phyloP scores from a whole-genome alignment of 1,140 invertebrate species.

The Spodoptera litura region DNA sequence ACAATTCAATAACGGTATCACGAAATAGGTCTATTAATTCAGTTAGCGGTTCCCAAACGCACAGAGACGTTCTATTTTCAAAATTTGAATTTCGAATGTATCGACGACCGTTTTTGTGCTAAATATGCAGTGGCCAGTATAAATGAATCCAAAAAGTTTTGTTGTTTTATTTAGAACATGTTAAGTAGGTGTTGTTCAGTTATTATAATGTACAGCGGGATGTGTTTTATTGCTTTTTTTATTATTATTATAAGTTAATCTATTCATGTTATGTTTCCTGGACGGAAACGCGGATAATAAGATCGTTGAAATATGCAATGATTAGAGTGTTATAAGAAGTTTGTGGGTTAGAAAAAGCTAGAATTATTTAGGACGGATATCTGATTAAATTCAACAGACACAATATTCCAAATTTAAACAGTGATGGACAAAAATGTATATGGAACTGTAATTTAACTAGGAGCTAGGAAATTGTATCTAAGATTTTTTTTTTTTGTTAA shows the following conservation, averaged over 20 bases:
- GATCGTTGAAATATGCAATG: no score
- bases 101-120: conserved; percentile 73
- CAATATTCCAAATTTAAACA: no score
- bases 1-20: conserved; percentile 32
- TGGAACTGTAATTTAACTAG: no score
- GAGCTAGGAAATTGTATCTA: no score
- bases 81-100: conserved; percentile 76
- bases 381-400: no score
- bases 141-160: conserved; percentile 56
- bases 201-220: conserved; percentile 43
- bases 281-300: no score
- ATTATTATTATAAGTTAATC: not conserved
- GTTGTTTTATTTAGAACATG: conserved; percentile 71
- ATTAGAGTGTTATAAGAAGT: no score
- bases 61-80: conserved; percentile 71
- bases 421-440: no score
- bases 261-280: no score
- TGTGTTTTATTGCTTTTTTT: conserved; percentile 12
- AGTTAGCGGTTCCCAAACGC: conserved; percentile 34
- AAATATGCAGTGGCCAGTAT: conserved; percentile 71
- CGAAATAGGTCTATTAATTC: conserved; percentile 29
- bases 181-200: conserved; percentile 53
- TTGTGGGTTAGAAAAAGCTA: no score
- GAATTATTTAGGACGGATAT: no score
- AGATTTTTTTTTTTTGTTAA: no score